phyloP scores from a whole-genome alignment of 2,797 vertebrate genomes.

The Peromyscus attwateri region DNA sequence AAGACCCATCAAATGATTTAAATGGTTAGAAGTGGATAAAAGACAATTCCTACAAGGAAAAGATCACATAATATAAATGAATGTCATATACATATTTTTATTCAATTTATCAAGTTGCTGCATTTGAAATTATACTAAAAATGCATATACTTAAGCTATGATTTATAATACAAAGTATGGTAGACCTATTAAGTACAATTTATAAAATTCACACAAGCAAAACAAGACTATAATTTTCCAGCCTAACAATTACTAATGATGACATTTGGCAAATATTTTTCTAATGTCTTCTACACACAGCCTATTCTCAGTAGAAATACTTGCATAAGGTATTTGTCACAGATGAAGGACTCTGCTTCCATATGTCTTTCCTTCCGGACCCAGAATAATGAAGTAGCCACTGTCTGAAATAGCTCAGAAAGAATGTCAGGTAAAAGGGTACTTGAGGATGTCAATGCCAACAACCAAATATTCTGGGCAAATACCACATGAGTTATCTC shows the following conservation, averaged over 20 bases:
- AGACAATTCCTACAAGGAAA: conserved; percentile 1
- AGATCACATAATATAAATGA: neutral
- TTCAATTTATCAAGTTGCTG: neutral
- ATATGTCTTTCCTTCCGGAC: conserved; percentile 8
- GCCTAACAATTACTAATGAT: neutral
- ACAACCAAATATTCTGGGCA: neutral
- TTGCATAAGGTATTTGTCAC: neutral
- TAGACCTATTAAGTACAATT: conserved; percentile 17
- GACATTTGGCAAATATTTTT: neutral
- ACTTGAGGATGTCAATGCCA: neutral
- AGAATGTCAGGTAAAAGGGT: neutral
- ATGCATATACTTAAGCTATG: neutral
- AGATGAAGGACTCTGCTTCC: neutral
- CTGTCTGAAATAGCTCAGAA: neutral
- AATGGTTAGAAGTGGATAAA: neutral
- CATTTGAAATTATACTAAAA: neutral
- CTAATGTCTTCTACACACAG: neutral
- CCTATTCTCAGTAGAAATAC: neutral
- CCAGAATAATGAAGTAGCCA: neutral
- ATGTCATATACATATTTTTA: neutral
- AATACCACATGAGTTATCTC: neutral
- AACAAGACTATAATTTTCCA: conserved; percentile 19
- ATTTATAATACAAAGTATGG: neutral
- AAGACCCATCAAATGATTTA: neutral
- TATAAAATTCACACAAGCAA: conserved; percentile 24